Evolutionary conservation across 2,113 vertebrate genomes (phyloP), one percentile per base, ranked within the genome.

Genomic region (Calypte anna): DNA sequence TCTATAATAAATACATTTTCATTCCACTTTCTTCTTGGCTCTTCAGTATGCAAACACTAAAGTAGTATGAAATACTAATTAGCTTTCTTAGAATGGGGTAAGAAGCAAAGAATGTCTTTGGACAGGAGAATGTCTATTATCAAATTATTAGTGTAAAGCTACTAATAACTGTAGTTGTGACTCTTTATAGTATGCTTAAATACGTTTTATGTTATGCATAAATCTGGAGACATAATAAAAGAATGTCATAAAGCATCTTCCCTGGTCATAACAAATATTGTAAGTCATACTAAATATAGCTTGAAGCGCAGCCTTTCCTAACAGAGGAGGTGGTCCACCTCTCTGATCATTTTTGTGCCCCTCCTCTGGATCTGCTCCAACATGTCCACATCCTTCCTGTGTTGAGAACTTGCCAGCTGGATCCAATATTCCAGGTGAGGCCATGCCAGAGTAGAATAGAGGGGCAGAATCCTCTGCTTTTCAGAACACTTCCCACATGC

Each of bases 371-470:
- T 21, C 9, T 0, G 0, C n/a, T 68, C 12, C n/a, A 48, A 31
- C 21, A 59, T 9, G n/a, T 58, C 21, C 38, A 23, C 46, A 31
- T 46, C 51, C 23, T 18, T 46, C 19, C 9, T 46, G 20, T 67
- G 2, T 25, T 24, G 51, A 36, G 33, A n/a, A 1, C 30, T 12
- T 17, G 31, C 44, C 19, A 36, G 51, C 19, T 66, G 19, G 11
- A 55, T 0, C 0, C 38, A 67, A 40, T 5, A 30, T 12, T 55
- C 3, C 19, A 36, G 25, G 51, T 1, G 21, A 22, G 21, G 48
- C 22, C 48, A 22, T 20, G 22, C 21, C 9, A 50, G 20, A 22
- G 48, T 10, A 2, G 24, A 44, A 13, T 1, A 25, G 46, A 79
- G 36, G 17, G 11, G 8, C 3, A 55, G 50, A 55, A 66, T 44